Percentiles rank a stretch among this genome's conserved stretches.
Conservation (phyloP, 1,140 invertebrate species). For the Gryon sp. region DNA sequence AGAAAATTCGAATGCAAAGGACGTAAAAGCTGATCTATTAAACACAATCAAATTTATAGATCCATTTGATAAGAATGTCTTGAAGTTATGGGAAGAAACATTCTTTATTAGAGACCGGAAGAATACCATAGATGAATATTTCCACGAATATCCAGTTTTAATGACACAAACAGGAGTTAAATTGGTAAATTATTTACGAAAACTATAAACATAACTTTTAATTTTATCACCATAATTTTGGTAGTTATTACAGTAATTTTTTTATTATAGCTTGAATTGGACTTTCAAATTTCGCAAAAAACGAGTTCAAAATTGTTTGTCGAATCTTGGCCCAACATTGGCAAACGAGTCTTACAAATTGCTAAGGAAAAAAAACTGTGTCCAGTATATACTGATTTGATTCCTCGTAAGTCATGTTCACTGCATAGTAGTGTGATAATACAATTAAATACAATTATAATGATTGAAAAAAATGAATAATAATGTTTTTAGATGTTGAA, state of each 20-base stretch:
- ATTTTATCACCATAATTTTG: background rate
- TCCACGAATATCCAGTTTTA: constrained; percentile 9
- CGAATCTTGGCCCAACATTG: constrained; percentile 15
- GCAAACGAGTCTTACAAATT: constrained; percentile 1
- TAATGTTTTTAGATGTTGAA: constrained; percentile 10
- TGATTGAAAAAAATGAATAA: background rate
- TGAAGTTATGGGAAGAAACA: constrained; percentile 7
- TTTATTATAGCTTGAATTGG: constrained; percentile 13
- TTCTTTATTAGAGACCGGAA: constrained; percentile 18
- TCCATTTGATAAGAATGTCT: constrained; percentile 2
- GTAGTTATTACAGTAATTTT: too few relatives aligned
- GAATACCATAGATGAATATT: constrained; percentile 10
- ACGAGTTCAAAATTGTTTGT: background rate
- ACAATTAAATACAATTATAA: background rate
- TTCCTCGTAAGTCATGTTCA: background rate
- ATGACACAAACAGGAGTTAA: background rate
- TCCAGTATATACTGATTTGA: constrained; percentile 1
- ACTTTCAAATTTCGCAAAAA: constrained; percentile 21
- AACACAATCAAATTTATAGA: constrained; percentile 5
- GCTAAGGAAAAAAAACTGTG: background rate
- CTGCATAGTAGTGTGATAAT: background rate
- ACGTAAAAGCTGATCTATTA: background rate
- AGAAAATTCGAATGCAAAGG: background rate
- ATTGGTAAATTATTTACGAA: constrained; percentile 7
- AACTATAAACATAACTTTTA: background rate